phyloP scores from a whole-genome alignment of 2,113 vertebrate genomes.

The Sceloporus tristichus region DNA sequence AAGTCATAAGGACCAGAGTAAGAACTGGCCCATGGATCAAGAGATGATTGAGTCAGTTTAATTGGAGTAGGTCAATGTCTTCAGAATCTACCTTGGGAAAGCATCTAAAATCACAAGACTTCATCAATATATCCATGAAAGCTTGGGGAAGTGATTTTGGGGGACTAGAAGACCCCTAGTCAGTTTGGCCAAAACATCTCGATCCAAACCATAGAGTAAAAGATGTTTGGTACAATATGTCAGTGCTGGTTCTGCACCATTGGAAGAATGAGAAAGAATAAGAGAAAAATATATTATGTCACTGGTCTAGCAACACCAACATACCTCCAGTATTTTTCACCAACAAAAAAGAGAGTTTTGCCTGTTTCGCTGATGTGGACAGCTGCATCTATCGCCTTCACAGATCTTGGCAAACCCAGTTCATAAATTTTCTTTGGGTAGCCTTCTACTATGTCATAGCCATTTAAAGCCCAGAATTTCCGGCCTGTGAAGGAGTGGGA shows the following conservation, averaged over 20 bases:
- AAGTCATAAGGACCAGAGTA: too few relatives aligned
- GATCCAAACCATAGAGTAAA: not conserved
- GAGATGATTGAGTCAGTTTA: too few relatives aligned
- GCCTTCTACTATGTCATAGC: slow-evolving; percentile 87
- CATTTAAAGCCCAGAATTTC: slow-evolving; percentile 92
- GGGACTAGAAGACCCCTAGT: too few relatives aligned
- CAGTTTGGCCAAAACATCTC: not conserved
- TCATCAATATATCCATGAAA: too few relatives aligned
- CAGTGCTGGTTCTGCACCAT: too few relatives aligned
- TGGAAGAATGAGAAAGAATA: not conserved
- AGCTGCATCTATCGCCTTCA: slow-evolving; percentile 89
- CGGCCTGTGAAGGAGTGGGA: slow-evolving; percentile 80
- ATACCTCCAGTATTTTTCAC: slow-evolving; percentile 94
- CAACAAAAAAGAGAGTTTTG: slow-evolving; percentile 92
- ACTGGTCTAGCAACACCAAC: not conserved
- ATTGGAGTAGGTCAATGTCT: too few relatives aligned
- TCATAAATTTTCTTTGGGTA: slow-evolving; percentile 93
- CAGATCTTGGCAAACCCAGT: slow-evolving; percentile 88
- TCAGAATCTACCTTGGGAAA: too few relatives aligned
- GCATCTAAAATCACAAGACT: too few relatives aligned
- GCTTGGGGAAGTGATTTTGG: too few relatives aligned
- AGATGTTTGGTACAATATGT: not conserved
- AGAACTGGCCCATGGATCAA: too few relatives aligned
- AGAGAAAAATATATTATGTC: not conserved
- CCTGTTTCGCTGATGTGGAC: slow-evolving; percentile 84